Base-by-base conservation (phyloP, 2,797 vertebrate species). In the Cyclopterus lumpus region DNA sequence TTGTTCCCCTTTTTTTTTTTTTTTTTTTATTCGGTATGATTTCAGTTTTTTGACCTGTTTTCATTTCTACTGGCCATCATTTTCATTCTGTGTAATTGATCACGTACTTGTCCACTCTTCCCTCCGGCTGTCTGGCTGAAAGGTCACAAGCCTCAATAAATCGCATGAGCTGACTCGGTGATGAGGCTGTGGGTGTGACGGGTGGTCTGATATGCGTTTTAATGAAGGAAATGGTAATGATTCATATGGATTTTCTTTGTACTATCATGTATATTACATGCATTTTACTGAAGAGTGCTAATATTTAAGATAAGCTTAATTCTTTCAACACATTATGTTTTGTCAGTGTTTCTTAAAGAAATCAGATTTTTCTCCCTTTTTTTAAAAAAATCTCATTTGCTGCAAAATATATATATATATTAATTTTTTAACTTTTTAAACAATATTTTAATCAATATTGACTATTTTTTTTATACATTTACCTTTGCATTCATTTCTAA, bases 81-180 rank as follows among this genome's bases (percentile, higher is more conserved):
- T 20, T 51, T 26, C 16, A 22, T 42, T 77, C n/a, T 58, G 28
- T 70, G 28, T 40, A 9, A 38, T 16, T 48, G 54, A 67, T 76
- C 73, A 49, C 58, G 58, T 30, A 3, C 59, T n/a, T 26, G 38
- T 20, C 30, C 8, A 0, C 20, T 46, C 10, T 8, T 46, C 22
- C 55, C 16, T 51, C 40, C 4, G 15, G 36, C 30, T 11, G 61
- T 59, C 80, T 64, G 24, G 10, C 40, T 38, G 55, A 79, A 76
- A 76, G 66, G 61, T 73, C 69, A 55, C 12, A 8, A 51, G 8
- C 60, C 57, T 74, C 30, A 66, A 32, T 74, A 36, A 30, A 57
- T 71, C 58, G 2, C 22, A 68, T 61, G 78, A 67, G 62, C 20
- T 49, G 66, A 71, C 20, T 68, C 14, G 3, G 0, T 62, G 40